phyloP scores from a whole-genome alignment of 35 echinoderm and acorn worm genomes.

The Patiria miniata region DNA sequence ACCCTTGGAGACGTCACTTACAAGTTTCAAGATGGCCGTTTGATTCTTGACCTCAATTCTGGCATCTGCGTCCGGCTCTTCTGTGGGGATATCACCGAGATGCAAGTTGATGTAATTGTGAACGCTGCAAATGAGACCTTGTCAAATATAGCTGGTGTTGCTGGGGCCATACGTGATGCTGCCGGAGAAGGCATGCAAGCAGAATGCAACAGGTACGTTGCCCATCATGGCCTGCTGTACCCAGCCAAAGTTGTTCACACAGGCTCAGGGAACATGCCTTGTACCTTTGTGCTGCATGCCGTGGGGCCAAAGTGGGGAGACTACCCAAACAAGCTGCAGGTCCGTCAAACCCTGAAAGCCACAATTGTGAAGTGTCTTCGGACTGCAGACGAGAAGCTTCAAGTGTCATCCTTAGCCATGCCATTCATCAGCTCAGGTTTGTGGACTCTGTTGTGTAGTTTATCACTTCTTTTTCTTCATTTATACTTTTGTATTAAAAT shows the following conservation, averaged over 20 bases:
- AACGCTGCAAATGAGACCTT: conserved; percentile 56
- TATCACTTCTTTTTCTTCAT: no score
- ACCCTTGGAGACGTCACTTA: not conserved
- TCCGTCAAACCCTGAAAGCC: conserved; percentile 33
- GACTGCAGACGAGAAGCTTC: conserved; percentile 11
- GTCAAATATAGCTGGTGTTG: conserved; percentile 50
- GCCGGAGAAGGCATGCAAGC: conserved; percentile 16
- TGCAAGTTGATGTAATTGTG: conserved; percentile 47
- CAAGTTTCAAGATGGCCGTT: not conserved
- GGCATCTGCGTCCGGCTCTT: conserved; percentile 20
- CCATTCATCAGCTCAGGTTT: conserved; percentile 64
- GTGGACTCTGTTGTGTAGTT: not conserved
- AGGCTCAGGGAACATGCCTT: conserved; percentile 38
- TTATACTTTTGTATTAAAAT: no score
- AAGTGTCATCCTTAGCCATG: conserved; percentile 14
- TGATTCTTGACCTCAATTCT: not conserved
- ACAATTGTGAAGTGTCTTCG: conserved; percentile 50
- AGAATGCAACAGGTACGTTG: conserved; percentile 39
- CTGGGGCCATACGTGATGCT: conserved; percentile 34
- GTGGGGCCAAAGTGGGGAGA: conserved; percentile 60
- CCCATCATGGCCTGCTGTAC: conserved; percentile 44
- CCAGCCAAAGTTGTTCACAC: conserved; percentile 42
- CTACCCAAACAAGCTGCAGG: conserved; percentile 43
- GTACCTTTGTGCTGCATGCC: conserved; percentile 55
- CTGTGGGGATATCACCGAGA: conserved; percentile 32